phyloP scores from a whole-genome alignment of 1,140 invertebrate species.

The Brachionus paranguensis region DNA sequence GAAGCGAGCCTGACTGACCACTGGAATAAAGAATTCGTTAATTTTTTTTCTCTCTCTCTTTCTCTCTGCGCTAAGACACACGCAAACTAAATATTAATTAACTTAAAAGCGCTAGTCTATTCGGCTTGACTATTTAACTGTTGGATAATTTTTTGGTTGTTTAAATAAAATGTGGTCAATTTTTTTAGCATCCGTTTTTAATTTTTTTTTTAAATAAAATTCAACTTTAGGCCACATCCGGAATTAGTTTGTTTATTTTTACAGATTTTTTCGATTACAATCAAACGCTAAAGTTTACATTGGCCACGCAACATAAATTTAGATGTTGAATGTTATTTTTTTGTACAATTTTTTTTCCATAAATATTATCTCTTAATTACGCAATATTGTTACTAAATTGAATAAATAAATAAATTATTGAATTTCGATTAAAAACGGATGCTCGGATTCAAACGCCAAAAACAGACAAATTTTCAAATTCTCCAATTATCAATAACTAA shows the following conservation, averaged over 20 bases:
- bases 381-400: neutral
- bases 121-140: neutral
- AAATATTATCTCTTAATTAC: neutral
- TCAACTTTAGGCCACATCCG: neutral
- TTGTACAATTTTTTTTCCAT: neutral
- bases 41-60: neutral
- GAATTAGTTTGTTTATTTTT: constrained; percentile 10
- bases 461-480: neutral
- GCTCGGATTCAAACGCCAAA: neutral
- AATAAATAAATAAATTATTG: neutral
- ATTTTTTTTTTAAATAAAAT: neutral
- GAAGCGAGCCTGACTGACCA: constrained; percentile 29
- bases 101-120: neutral
- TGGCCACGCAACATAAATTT: neutral
- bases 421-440: neutral
- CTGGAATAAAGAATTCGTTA: neutral
- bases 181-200: neutral
- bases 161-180: neutral
- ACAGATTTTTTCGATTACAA: neutral
- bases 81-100: constrained; percentile 34
- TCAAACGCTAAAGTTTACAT: constrained; percentile 14
- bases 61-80: neutral
- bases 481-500: neutral
- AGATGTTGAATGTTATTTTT: neutral
- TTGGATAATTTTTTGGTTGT: neutral